Conservation (phyloP, 1,140 invertebrate genomes). For the Drosophila watanabei region DNA sequence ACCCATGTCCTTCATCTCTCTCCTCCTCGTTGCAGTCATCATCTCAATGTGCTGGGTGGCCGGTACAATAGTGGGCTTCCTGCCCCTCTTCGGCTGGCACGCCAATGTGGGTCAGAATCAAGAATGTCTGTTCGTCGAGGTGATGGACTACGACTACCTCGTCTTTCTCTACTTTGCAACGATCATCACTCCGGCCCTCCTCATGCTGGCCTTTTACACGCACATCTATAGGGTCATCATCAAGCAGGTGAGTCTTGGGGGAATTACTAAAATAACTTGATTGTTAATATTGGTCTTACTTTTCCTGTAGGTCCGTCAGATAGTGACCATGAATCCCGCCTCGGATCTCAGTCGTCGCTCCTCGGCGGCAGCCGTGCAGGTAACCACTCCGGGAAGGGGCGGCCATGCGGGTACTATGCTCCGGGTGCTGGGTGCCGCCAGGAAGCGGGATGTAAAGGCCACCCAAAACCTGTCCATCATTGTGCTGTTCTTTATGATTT, state of each 20-base stretch:
- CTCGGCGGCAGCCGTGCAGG: slow-evolving; percentile 76
- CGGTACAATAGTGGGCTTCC: slow-evolving; percentile 92
- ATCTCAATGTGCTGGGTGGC: slow-evolving; percentile 94
- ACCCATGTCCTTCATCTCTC: slow-evolving; percentile 12
- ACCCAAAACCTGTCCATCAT: slow-evolving; percentile 96
- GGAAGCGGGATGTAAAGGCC: slow-evolving; percentile 95
- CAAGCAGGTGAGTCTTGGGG: slow-evolving; percentile 90
- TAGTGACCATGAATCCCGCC: slow-evolving; percentile 83
- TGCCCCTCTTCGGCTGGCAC: slow-evolving; percentile 96
- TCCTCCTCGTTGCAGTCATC: slow-evolving; percentile 89
- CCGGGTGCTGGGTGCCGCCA: slow-evolving; percentile 91
- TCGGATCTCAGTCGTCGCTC: slow-evolving; percentile 79
- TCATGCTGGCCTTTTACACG: slow-evolving; percentile 94
- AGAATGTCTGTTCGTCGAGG: slow-evolving; percentile 92
- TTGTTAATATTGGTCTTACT: no score
- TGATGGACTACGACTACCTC: slow-evolving; percentile 95
- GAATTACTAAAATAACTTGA: not conserved
- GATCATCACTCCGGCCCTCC: slow-evolving; percentile 93
- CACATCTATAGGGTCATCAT: slow-evolving; percentile 95
- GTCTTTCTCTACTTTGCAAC: slow-evolving; percentile 95
- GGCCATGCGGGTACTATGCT: slow-evolving; percentile 88
- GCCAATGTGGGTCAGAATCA: slow-evolving; percentile 86
- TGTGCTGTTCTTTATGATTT: slow-evolving; percentile 96
- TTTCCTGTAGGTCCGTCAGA: slow-evolving; percentile 77
- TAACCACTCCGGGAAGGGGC: slow-evolving; percentile 44